A percentile compares a stretch with the other conserved stretches of the same genome.
Evolutionary conservation across 64 coral and sea anemone species (phyloP).

Genomic region (Pachyseris speciosa): DNA sequence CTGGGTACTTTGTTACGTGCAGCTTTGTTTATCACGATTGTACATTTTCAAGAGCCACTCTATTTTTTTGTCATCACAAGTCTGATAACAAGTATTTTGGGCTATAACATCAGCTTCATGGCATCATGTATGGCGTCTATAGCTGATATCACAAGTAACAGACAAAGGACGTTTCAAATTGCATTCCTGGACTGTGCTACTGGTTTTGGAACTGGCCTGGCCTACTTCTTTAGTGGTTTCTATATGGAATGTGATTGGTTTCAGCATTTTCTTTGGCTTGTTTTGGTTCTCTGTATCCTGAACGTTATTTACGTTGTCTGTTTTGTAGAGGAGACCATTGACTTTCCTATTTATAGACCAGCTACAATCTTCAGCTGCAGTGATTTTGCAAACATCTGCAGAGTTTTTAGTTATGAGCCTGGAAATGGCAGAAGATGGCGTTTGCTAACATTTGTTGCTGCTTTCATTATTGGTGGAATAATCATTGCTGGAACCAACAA

Average conservation of each 20-base stretch:
- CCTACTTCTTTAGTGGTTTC: slow-evolving; percentile 25
- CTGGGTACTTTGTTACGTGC: slow-evolving; percentile 11
- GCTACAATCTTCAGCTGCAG: not conserved
- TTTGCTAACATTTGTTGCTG: not conserved
- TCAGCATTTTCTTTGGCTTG: slow-evolving; percentile 6
- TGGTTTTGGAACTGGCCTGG: slow-evolving; percentile 34
- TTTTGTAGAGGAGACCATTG: not conserved
- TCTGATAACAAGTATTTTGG: not conserved
- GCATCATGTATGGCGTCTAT: slow-evolving; percentile 21
- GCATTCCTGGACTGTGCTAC: not conserved
- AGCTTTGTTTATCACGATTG: not conserved
- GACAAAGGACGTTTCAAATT: slow-evolving; percentile 21
- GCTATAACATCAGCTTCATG: not conserved
- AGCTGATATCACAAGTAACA: slow-evolving; percentile 28
- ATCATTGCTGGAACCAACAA: not conserved
- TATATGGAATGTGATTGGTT: not conserved
- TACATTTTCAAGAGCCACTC: slow-evolving; percentile 6
- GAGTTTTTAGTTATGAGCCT: slow-evolving; percentile 22
- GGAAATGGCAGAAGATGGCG: slow-evolving; percentile 14
- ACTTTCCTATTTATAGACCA: not conserved
- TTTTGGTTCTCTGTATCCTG: not conserved
- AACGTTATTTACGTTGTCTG: slow-evolving; percentile 16
- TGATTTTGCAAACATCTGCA: not conserved
- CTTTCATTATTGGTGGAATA: not conserved
- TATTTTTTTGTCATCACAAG: slow-evolving; percentile 6